A percentile compares a stretch with the other conserved stretches of the same genome.
These are phyloP conservation scores for Gymnoscopelus braueri DNA, from an alignment of 2,797 vertebrate species.

Conservation along the genomic window DNA sequence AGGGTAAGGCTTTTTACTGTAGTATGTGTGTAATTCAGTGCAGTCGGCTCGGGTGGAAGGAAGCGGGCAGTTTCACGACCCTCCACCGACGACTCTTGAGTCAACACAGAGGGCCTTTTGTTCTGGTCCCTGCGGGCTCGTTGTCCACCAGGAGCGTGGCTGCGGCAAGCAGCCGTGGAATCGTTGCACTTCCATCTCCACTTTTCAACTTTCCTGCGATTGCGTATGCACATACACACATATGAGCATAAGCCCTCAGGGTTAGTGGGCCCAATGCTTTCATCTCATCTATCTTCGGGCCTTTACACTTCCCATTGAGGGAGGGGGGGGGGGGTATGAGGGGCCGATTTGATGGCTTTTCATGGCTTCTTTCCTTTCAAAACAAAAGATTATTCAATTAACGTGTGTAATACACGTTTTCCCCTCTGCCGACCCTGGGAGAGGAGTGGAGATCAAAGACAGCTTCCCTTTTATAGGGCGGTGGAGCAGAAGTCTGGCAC, in stretches of 20 bases:
- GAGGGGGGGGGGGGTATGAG: conserved; percentile 2
- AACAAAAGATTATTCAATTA: conserved; percentile 85
- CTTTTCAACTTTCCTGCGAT: conserved; percentile 20
- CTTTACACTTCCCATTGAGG: conserved; percentile 72
- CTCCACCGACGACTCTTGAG: conserved; percentile 26
- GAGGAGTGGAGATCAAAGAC: conserved; percentile 65
- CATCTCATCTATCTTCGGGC: conserved; percentile 77
- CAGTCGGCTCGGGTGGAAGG: background rate
- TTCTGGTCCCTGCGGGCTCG: conserved; percentile 44
- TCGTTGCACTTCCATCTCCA: conserved; percentile 38
- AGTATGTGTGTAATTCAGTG: conserved; percentile 5
- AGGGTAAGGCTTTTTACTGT: no score
- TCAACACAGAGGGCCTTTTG: conserved; percentile 39
- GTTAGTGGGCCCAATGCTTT: conserved; percentile 58
- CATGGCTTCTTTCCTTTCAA: conserved; percentile 79
- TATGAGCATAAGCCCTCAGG: conserved; percentile 47
- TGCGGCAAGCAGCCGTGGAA: conserved; percentile 39
- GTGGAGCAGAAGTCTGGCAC: conserved; percentile 55
- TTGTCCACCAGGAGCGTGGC: conserved; percentile 44
- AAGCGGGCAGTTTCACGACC: conserved; percentile 31
- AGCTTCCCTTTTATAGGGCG: conserved; percentile 52
- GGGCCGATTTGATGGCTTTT: conserved; percentile 63
- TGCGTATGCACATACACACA: background rate
- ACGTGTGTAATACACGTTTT: conserved; percentile 71
- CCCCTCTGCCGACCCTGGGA: conserved; percentile 69